These are phyloP conservation scores for Belonocnema kinseyi DNA, from an alignment of 1,140 invertebrate species.

Conservation along the genomic window DNA sequence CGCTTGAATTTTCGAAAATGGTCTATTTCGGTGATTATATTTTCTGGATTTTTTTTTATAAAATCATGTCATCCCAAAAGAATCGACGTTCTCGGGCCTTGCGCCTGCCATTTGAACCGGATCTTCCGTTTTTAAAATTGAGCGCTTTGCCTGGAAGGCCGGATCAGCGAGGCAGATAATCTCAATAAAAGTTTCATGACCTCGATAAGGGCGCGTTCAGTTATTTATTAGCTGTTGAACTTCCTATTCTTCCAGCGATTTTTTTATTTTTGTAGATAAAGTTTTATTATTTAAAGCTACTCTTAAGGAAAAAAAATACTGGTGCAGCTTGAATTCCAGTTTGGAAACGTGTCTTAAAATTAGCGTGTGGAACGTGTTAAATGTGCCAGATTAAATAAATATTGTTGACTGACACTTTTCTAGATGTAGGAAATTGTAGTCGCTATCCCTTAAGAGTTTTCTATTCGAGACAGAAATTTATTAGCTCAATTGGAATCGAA, in stretches of 20 bases:
- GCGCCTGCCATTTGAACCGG: conserved; percentile 18
- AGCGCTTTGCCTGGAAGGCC: conserved; percentile 14
- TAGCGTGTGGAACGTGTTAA: conserved; percentile 22
- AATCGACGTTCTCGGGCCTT: conserved; percentile 33
- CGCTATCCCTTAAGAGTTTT: conserved; percentile 19
- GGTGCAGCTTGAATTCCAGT: conserved; percentile 2
- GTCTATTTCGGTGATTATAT: too few species aligned
- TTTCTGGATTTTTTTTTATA: too few species aligned
- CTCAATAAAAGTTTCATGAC: background rate
- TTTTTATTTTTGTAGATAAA: conserved; percentile 18
- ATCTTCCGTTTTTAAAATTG: conserved; percentile 21
- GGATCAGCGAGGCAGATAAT: conserved; percentile 22
- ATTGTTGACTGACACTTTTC: conserved; percentile 19
- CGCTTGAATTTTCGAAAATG: too few species aligned
- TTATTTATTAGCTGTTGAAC: conserved; percentile 32
- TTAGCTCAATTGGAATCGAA: background rate
- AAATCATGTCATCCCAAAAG: background rate
- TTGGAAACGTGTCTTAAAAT: conserved; percentile 21
- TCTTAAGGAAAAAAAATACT: background rate
- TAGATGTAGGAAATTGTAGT: conserved; percentile 17
- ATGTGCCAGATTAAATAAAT: conserved; percentile 16
- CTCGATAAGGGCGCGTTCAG: conserved; percentile 32
- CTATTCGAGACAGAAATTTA: conserved; percentile 25
- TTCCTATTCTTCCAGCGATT: conserved; percentile 20
- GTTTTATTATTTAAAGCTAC: conserved; percentile 6